Percentiles rank a stretch among this genome's conserved stretches.
phyloP scores from a whole-genome alignment of 2,797 vertebrate species.

The Amblyopsis hoosieri region DNA sequence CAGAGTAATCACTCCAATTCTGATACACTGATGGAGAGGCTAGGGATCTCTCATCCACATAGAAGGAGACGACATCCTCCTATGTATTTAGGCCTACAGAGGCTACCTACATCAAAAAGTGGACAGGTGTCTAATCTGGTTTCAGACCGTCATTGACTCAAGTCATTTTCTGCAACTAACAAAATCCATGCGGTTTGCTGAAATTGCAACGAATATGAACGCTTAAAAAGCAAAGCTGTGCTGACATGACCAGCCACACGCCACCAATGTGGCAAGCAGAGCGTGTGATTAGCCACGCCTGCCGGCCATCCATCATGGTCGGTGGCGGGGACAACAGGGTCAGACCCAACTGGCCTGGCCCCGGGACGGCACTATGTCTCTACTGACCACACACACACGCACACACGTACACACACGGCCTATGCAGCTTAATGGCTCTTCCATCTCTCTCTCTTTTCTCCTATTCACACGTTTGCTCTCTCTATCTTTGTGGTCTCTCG shows the following conservation, averaged over 20 bases:
- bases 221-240: too few species aligned
- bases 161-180: too few species aligned
- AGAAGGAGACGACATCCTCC: too few species aligned
- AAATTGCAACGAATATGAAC: too few species aligned
- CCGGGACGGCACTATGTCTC: slow-evolving; percentile 14
- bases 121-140: too few species aligned
- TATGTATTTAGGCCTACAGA: too few species aligned
- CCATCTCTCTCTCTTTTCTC: slow-evolving; percentile 39
- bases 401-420: slow-evolving; percentile 29
- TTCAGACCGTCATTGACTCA: too few species aligned
- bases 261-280: slow-evolving; percentile 37
- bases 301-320: slow-evolving; percentile 64
- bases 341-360: slow-evolving; percentile 41
- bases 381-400: slow-evolving; percentile 1
- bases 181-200: too few species aligned
- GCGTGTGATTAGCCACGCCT: slow-evolving; percentile 58
- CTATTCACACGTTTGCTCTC: slow-evolving; percentile 55
- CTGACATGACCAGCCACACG: too few species aligned
- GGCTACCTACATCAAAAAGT: too few species aligned
- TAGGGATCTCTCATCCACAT: too few species aligned
- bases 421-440: slow-evolving; percentile 69
- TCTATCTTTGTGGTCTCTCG: slow-evolving; percentile 16
- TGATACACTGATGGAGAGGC: too few species aligned
- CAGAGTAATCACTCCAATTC: slow-evolving; percentile 62
- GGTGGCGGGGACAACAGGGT: slow-evolving; percentile 41